These are phyloP conservation scores for Cydia strobilella DNA, from an alignment of 1,140 invertebrate species.

Conservation along the genomic window DNA sequence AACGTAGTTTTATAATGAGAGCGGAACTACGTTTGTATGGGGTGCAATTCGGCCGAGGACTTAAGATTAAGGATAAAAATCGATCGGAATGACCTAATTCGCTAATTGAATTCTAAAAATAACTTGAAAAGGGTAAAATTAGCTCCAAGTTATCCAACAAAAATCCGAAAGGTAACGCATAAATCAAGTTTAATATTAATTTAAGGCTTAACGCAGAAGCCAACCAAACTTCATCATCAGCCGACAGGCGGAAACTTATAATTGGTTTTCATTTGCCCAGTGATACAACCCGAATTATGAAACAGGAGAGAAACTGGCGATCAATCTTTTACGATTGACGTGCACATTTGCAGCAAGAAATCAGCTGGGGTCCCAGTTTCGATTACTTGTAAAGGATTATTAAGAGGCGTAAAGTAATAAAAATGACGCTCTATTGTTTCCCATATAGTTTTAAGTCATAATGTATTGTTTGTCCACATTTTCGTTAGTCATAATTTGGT, in stretches of 20 bases:
- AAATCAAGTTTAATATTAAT: constrained; percentile 27
- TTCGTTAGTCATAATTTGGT: too few relatives aligned
- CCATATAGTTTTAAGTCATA: too few relatives aligned
- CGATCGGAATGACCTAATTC: too few relatives aligned
- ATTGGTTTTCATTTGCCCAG: constrained; percentile 20
- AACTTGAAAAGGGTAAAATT: background rate
- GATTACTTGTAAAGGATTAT: background rate
- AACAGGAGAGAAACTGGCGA: background rate
- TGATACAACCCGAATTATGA: constrained; percentile 10
- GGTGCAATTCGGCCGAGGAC: too few relatives aligned
- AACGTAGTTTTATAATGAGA: too few relatives aligned
- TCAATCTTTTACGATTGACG: constrained; percentile 14
- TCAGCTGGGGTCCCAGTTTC: background rate
- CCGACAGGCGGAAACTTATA: constrained; percentile 25
- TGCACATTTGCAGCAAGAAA: constrained; percentile 1
- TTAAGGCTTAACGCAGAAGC: constrained; percentile 12
- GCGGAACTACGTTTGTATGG: too few relatives aligned
- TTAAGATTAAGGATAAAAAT: too few relatives aligned
- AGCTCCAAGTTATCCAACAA: background rate
- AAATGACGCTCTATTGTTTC: too few relatives aligned
- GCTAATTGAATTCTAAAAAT: background rate
- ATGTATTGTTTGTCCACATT: too few relatives aligned
- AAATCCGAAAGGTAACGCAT: constrained; percentile 9
- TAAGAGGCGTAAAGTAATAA: background rate
- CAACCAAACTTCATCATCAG: constrained; percentile 16